A percentile compares a stretch with the other conserved stretches of the same genome.
Evolutionary conservation across 30 jellyfish, hydroid and myxozoan species (phyloP).

Genomic region (Pelagia noctiluca): DNA sequence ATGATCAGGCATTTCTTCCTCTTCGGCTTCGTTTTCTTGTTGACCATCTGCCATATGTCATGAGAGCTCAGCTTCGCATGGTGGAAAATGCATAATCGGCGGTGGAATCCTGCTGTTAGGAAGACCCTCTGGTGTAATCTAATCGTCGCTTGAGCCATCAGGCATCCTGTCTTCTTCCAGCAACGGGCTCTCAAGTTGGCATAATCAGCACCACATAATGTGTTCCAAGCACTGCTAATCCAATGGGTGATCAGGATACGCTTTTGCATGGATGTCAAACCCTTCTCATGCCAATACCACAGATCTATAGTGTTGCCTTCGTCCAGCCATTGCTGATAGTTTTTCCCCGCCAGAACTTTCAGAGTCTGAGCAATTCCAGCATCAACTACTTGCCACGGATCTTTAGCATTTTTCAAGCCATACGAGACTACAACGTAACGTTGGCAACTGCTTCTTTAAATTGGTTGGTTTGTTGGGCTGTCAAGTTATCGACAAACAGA

Average conservation of each 20-base stretch:
- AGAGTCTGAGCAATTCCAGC: conserved; percentile 79
- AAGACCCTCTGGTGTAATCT: conserved; percentile 55
- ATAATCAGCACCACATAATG: conserved; percentile 47
- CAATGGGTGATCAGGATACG: conserved; percentile 52
- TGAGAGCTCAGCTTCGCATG: conserved; percentile 53
- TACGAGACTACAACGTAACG: conserved; percentile 57
- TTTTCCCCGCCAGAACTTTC: conserved; percentile 47
- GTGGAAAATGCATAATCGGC: conserved; percentile 21
- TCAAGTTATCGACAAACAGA: conserved; percentile 66
- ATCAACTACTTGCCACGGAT: conserved; percentile 81
- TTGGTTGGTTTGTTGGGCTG: conserved; percentile 64
- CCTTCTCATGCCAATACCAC: conserved; percentile 74
- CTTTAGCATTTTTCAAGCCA: conserved; percentile 71
- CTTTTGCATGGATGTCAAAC: conserved; percentile 48
- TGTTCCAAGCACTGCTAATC: conserved; percentile 52
- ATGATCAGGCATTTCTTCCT: conserved; percentile 40
- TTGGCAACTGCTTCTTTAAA: conserved; percentile 58
- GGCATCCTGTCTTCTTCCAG: conserved; percentile 57
- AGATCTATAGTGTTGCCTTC: conserved; percentile 54
- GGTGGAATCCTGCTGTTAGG: conserved; percentile 61
- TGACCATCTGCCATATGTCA: conserved; percentile 24
- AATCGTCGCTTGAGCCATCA: conserved; percentile 51
- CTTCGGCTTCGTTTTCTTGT: conserved; percentile 56
- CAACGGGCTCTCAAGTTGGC: conserved; percentile 61
- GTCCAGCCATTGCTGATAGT: conserved; percentile 66